Percentiles rank a stretch among this genome's conserved stretches.
phyloP scores from a whole-genome alignment of 2,113 vertebrate species.

The Trochalopteron elliotii region DNA sequence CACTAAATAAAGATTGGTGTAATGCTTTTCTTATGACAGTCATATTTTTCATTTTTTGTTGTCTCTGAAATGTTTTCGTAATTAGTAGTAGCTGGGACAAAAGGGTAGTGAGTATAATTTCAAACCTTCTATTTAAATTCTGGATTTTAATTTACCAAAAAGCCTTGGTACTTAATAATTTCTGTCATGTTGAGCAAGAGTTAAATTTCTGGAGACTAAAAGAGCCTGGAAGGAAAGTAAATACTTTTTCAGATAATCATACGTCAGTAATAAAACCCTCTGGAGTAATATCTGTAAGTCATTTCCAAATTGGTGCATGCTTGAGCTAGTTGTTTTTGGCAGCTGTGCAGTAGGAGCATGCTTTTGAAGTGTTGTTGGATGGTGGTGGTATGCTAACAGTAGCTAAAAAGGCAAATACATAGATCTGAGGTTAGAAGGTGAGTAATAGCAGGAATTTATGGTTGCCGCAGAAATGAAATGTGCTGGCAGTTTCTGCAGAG shows the following conservation, averaged over 20 bases:
- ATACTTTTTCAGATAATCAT: neutral
- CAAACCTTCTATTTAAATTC: neutral
- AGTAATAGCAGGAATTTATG: neutral
- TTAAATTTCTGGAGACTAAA: neutral
- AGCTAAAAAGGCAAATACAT: neutral
- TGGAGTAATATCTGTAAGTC: neutral
- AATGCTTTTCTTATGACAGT: neutral
- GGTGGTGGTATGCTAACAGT: neutral
- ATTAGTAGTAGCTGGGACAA: neutral
- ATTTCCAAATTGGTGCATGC: neutral
- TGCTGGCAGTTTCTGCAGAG: neutral
- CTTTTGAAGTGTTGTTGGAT: neutral
- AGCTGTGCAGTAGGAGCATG: neutral
- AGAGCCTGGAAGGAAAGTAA: neutral
- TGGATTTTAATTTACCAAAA: neutral
- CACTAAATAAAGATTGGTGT: neutral
- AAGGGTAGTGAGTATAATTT: neutral
- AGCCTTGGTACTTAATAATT: neutral
- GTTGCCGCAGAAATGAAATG: neutral
- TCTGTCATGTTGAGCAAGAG: neutral
- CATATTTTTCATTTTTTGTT: neutral
- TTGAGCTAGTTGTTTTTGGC: neutral
- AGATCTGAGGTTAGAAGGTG: conserved; percentile 9
- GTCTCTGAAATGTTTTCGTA: neutral
- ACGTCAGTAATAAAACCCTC: neutral